Evolutionary conservation across 2,888 invertebrate species (phyloP).

Genomic region (Eupithecia vulgata): DNA sequence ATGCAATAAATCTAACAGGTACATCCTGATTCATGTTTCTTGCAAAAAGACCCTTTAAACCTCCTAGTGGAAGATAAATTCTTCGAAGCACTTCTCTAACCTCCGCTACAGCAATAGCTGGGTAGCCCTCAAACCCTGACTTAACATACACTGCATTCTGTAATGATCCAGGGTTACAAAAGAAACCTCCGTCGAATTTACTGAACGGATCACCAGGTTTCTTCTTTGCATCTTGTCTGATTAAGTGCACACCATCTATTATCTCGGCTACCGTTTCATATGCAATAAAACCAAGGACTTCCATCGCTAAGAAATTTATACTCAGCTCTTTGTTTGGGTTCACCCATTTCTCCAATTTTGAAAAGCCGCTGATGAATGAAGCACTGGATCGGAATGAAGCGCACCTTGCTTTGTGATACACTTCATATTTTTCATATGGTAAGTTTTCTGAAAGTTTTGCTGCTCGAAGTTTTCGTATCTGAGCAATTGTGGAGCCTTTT

Average conservation of each 20-base stretch:
- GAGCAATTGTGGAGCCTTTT: slow-evolving; percentile 82
- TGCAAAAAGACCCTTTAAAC: slow-evolving; percentile 80
- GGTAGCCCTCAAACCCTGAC: slow-evolving; percentile 86
- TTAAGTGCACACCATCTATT: slow-evolving; percentile 91
- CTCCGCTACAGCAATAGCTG: slow-evolving; percentile 90
- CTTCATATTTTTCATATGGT: slow-evolving; percentile 86
- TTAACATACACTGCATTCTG: slow-evolving; percentile 82
- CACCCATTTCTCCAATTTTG: slow-evolving; percentile 86
- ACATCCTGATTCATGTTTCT: slow-evolving; percentile 77
- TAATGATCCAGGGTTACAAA: slow-evolving; percentile 85
- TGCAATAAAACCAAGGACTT: slow-evolving; percentile 92
- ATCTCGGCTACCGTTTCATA: slow-evolving; percentile 96
- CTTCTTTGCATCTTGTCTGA: slow-evolving; percentile 89
- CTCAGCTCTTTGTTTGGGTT: slow-evolving; percentile 86
- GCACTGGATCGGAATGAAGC: slow-evolving; percentile 85
- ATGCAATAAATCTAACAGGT: slow-evolving; percentile 67
- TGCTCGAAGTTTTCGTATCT: slow-evolving; percentile 85
- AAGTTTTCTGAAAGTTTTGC: slow-evolving; percentile 82
- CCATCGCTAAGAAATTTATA: slow-evolving; percentile 86
- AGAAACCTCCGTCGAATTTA: slow-evolving; percentile 86
- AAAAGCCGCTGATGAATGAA: slow-evolving; percentile 79
- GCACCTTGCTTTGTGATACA: slow-evolving; percentile 91
- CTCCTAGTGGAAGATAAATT: slow-evolving; percentile 86
- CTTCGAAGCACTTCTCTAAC: slow-evolving; percentile 92
- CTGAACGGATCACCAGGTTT: slow-evolving; percentile 88